Evolutionary conservation across 2,888 invertebrate genomes (phyloP), one percentile per base, ranked within the genome.

Genomic region (Deilephila elpenor): DNA sequence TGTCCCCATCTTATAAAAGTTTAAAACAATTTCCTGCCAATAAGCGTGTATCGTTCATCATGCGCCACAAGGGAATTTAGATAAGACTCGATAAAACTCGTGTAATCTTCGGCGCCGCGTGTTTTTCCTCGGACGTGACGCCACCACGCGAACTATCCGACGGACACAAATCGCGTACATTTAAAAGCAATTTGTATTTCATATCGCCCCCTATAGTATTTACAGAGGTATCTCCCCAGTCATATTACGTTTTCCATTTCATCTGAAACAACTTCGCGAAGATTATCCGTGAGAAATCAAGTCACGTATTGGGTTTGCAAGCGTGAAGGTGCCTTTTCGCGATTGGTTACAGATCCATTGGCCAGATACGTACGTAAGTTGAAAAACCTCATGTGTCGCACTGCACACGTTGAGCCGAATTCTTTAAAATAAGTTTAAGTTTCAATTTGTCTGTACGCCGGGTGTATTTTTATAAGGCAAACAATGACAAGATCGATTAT

Each of bases 261-360:
- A 75, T 79, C 78, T 81, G 79, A 82, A 84, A 84, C 80, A 80
- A 80, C 78, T 82, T 81, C 78, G 83, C 84, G 82, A 81, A 83
- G 83, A 83, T 83, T 84, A 86, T 83, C 81, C 76, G 76, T 83
- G 79, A 79, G 78, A 79, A 89, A 84, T 88, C 90, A 77, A 85
- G 90, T 91, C 91, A 91, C 91, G 92, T 87, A 82, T 81, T 77
- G 82, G 80, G 80, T 83, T 83, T 84, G 86, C 86, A 83, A 83
- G 85, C 87, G 86, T 80, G 83, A 84, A 87, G 86, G 87, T 85
- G 86, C 88, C 88, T 86, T 83, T 87, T 83, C 84, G 82, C 88
- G 88, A 92, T 91, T 90, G 90, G 87, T 84, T 89, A 82, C 84
- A 88, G 89, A 90, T 91, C 83, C 85, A 83, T 85, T 81, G 80